Conservation (phyloP, 2,888 invertebrate species). For the Desoria tigrina region DNA sequence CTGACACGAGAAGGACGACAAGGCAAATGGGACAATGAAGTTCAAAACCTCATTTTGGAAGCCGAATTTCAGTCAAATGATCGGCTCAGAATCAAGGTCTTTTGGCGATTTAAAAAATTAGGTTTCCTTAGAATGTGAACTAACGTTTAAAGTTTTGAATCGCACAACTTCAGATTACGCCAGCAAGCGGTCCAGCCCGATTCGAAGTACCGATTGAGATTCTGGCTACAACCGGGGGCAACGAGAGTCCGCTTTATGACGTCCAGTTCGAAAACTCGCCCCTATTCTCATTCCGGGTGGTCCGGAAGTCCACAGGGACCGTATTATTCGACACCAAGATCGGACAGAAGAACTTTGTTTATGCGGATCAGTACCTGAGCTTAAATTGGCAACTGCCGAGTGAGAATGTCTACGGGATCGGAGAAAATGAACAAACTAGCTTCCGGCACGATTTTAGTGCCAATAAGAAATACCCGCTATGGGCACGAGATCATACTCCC, state of each 20-base stretch:
- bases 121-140: too few relatives aligned
- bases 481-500: slow-evolving; percentile 46
- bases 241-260: slow-evolving; percentile 32
- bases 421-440: slow-evolving; percentile 57
- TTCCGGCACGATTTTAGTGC: slow-evolving; percentile 54
- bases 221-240: slow-evolving; percentile 29
- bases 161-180: slow-evolving; percentile 18
- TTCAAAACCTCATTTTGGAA: slow-evolving; percentile 21
- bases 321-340: slow-evolving; percentile 52
- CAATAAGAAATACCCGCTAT: slow-evolving; percentile 37
- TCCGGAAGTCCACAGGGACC: slow-evolving; percentile 38
- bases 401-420: slow-evolving; percentile 58
- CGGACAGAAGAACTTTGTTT: slow-evolving; percentile 55
- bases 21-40: slow-evolving; percentile 20
- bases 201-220: slow-evolving; percentile 47
- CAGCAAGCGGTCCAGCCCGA: slow-evolving; percentile 14
- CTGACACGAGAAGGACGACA: not conserved
- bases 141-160: too few relatives aligned
- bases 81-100: slow-evolving; percentile 37
- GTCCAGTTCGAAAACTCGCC: slow-evolving; percentile 39
- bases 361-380: slow-evolving; percentile 59
- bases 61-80: slow-evolving; percentile 35
- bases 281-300: slow-evolving; percentile 40
- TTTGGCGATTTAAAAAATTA: too few relatives aligned
- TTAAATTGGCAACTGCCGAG: slow-evolving; percentile 57